phyloP scores from a whole-genome alignment of 2,888 invertebrate genomes.

The Drosophila yooni region DNA sequence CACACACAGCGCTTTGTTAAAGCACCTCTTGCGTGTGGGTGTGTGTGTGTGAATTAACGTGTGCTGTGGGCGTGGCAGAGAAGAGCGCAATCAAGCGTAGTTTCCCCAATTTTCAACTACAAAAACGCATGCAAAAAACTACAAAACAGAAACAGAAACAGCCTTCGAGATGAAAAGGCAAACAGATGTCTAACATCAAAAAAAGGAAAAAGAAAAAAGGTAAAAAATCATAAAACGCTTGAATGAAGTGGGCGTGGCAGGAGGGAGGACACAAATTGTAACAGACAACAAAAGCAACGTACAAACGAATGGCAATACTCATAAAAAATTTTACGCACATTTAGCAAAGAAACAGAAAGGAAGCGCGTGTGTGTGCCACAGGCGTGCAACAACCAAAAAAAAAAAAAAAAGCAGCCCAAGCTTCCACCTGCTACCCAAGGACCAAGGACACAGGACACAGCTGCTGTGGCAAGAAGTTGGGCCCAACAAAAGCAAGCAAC shows the following conservation, averaged over 20 bases:
- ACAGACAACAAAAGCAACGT: constrained; percentile 26
- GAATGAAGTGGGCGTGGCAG: constrained; percentile 30
- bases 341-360: constrained; percentile 54
- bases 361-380: constrained; percentile 37
- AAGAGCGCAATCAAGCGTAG: constrained; percentile 63
- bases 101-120: constrained; percentile 58
- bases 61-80: constrained; percentile 49
- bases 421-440: constrained; percentile 52
- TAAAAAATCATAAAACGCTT: constrained; percentile 71
- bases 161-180: constrained; percentile 6
- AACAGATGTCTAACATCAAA: constrained; percentile 32
- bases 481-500: constrained; percentile 8
- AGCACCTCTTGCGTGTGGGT: constrained; percentile 6
- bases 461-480: constrained; percentile 25
- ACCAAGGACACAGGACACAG: constrained; percentile 50
- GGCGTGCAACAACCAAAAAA: constrained; percentile 16
- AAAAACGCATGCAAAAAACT: constrained; percentile 62
- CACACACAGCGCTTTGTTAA: constrained; percentile 25
- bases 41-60: constrained; percentile 9
- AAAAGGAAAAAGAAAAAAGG: constrained; percentile 47
- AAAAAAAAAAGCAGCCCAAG: constrained; percentile 22
- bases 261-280: constrained; percentile 23
- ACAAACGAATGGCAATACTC: constrained; percentile 61
- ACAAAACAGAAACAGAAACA: constrained; percentile 21
- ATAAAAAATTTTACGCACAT: constrained; percentile 78